Conservation (phyloP, 2,113 vertebrate genomes). For the Canis aureus region DNA sequence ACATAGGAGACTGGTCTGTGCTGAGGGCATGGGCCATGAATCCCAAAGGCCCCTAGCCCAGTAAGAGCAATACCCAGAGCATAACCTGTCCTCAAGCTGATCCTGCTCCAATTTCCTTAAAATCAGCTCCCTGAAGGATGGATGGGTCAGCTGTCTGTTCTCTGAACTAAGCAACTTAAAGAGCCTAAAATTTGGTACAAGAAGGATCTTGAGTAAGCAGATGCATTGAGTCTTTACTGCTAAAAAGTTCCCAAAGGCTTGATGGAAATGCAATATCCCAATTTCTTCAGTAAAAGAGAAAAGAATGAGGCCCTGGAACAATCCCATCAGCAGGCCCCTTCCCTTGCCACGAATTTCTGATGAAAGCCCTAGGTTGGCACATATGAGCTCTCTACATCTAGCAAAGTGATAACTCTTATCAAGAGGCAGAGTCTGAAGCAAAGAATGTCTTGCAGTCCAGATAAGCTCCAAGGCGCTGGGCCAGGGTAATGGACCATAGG, state of each 20-base stretch:
- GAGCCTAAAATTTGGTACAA: not conserved
- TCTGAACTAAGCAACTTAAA: not conserved
- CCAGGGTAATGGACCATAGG: constrained; percentile 77
- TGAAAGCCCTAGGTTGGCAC: constrained; percentile 72
- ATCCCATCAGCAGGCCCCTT: not conserved
- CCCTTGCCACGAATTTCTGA: constrained; percentile 62
- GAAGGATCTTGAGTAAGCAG: not conserved
- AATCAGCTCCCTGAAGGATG: not conserved
- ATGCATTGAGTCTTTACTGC: not conserved
- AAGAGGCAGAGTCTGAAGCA: constrained; percentile 75
- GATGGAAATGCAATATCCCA: constrained; percentile 42
- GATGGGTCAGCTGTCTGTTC: not conserved
- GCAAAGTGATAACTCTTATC: constrained; percentile 81
- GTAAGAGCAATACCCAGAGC: not conserved
- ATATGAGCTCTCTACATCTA: constrained; percentile 67
- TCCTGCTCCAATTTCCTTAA: not conserved
- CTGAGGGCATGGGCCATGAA: not conserved
- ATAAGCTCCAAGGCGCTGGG: constrained; percentile 81
- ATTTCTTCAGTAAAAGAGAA: constrained; percentile 55
- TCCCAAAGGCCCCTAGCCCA: not conserved
- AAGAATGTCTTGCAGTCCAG: constrained; percentile 70
- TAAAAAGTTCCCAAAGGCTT: not conserved
- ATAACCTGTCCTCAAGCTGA: not conserved
- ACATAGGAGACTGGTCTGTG: not conserved
- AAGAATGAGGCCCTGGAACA: constrained; percentile 48